phyloP scores from a whole-genome alignment of 2,797 vertebrate species.

The Sebastes umbrosus region DNA sequence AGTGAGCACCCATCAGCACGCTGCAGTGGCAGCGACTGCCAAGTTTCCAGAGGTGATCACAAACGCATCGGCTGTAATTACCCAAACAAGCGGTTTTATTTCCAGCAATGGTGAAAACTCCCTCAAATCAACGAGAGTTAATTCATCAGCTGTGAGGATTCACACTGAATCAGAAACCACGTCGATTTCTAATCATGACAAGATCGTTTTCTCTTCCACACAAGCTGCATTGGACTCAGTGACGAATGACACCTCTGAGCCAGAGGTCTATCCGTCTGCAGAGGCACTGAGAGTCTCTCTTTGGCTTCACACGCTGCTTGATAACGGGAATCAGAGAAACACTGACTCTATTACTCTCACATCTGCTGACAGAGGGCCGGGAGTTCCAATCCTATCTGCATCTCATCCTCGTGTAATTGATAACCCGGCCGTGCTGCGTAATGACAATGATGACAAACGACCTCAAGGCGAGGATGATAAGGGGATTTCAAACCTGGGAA shows the following conservation, averaged over 20 bases:
- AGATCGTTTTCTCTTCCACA: constrained; percentile 39
- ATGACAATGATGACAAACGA: constrained; percentile 60
- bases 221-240: constrained; percentile 44
- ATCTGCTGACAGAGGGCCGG: constrained; percentile 46
- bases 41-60: constrained; percentile 38
- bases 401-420: constrained; percentile 65
- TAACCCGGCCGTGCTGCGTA: constrained; percentile 45
- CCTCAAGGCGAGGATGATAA: constrained; percentile 53
- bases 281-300: constrained; percentile 40
- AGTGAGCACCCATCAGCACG: constrained; percentile 43
- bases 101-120: constrained; percentile 31
- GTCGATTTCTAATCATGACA: constrained; percentile 59
- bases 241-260: constrained; percentile 57
- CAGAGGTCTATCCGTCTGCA: constrained; percentile 50
- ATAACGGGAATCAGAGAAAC: constrained; percentile 58
- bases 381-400: constrained; percentile 60
- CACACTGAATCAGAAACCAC: constrained; percentile 34
- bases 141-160: constrained; percentile 20
- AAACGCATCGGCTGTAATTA: constrained; percentile 14
- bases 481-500: constrained; percentile 37
- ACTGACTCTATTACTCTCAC: constrained; percentile 57
- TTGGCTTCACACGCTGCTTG: constrained; percentile 56
- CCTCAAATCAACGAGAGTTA: constrained; percentile 6
- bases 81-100: constrained; percentile 20
- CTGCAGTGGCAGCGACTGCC: constrained; percentile 9